These are phyloP conservation scores for Hemibagrus wyckioides DNA, from an alignment of 2,113 vertebrate species.

Conservation along the genomic window DNA sequence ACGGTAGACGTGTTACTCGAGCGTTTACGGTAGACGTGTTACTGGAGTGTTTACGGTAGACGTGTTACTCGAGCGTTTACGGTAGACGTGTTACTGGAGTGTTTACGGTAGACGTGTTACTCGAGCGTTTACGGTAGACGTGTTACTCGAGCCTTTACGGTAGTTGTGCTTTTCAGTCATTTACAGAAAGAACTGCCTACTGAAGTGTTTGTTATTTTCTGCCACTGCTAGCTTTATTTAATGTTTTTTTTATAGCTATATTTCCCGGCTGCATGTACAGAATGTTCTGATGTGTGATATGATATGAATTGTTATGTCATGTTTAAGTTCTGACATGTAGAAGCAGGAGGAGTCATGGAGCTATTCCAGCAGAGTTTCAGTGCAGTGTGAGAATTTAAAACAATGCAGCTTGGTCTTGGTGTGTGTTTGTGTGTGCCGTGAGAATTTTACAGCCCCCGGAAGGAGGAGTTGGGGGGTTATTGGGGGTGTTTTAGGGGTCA, in stretches of 20 bases:
- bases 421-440: constrained; percentile 53
- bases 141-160: background rate
- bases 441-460: constrained; percentile 19
- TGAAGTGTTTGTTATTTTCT: background rate
- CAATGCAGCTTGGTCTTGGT: constrained; percentile 63
- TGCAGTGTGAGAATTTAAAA: background rate
- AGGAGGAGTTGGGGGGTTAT: constrained; percentile 1
- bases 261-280: background rate
- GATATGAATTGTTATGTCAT: too few relatives aligned
- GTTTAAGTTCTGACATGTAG: background rate
- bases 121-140: background rate
- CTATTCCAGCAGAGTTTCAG: background rate
- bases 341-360: background rate
- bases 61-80: too few relatives aligned
- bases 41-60: too few relatives aligned
- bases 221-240: background rate
- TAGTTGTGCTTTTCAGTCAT: background rate
- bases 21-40: too few relatives aligned
- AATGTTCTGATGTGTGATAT: background rate
- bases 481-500: constrained; percentile 27
- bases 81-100: too few relatives aligned
- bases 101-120: too few relatives aligned
- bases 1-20: too few relatives aligned
- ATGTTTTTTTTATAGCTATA: background rate
- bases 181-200: background rate